A percentile compares a stretch with the other conserved stretches of the same genome.
phyloP scores from a whole-genome alignment of 2,888 invertebrate species.

The Congeria kusceri region DNA sequence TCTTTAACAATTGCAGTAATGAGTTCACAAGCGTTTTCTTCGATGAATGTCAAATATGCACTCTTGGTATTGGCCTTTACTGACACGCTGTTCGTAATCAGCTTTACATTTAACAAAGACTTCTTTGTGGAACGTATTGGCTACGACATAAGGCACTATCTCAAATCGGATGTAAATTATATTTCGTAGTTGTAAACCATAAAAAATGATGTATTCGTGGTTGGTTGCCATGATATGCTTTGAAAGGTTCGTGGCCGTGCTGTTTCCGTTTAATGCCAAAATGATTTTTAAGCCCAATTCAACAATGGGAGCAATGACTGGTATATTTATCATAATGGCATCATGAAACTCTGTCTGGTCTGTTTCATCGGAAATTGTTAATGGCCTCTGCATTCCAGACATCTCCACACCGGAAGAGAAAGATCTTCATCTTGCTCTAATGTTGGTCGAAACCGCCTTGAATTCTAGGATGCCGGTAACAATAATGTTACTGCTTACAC shows the following conservation, averaged over 20 bases:
- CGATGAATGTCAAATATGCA: conserved; percentile 60
- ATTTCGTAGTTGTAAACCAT: conserved; percentile 67
- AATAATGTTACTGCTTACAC: conserved; percentile 62
- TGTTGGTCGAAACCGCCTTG: conserved; percentile 53
- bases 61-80: conserved; percentile 70
- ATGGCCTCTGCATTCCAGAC: conserved; percentile 62
- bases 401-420: conserved; percentile 47
- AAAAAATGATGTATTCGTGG: conserved; percentile 76
- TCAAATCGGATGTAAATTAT: conserved; percentile 65
- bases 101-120: conserved; percentile 71
- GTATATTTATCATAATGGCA: conserved; percentile 55
- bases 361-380: conserved; percentile 62
- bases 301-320: conserved; percentile 40
- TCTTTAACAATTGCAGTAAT: conserved; percentile 66
- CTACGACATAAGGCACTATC: conserved; percentile 66
- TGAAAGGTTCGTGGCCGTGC: conserved; percentile 74
- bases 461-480: conserved; percentile 65
- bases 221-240: conserved; percentile 70
- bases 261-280: conserved; percentile 68
- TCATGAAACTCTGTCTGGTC: conserved; percentile 67
- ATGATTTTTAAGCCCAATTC: conserved; percentile 61
- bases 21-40: conserved; percentile 56
- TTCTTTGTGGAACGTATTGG: conserved; percentile 64
- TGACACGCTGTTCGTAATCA: conserved; percentile 64
- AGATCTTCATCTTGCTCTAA: conserved; percentile 39